A percentile compares a stretch with the other conserved stretches of the same genome.
Evolutionary conservation across 1,140 invertebrate species (phyloP).

Genomic region (Chionoecetes opilio): DNA sequence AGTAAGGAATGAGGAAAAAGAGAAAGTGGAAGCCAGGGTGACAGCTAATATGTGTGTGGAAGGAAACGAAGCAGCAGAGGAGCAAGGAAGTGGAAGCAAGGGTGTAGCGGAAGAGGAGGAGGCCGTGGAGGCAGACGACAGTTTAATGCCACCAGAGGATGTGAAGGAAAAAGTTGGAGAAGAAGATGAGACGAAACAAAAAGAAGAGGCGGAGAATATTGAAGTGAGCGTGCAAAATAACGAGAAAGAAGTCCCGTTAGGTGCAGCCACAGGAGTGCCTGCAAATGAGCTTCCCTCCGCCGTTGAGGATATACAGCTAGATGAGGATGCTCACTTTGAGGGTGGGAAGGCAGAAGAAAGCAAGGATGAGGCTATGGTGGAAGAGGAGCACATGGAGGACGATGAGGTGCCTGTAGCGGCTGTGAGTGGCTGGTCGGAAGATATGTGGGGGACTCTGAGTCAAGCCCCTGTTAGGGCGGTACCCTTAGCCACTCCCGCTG

Average conservation of each 20-base stretch:
- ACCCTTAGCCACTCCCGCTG: not conserved
- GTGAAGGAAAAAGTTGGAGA: not conserved
- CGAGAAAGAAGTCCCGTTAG: no score
- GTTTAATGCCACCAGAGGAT: not conserved
- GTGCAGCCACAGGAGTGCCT: not conserved
- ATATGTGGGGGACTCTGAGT: not conserved
- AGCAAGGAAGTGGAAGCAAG: no score
- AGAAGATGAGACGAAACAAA: not conserved
- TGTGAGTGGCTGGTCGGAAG: not conserved
- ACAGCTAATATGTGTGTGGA: not conserved
- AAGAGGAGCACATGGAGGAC: conserved; percentile 40
- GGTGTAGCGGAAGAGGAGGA: not conserved
- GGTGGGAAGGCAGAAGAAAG: not conserved
- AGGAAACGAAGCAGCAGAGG: not conserved
- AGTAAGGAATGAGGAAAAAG: not conserved
- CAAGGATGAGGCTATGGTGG: conserved; percentile 31
- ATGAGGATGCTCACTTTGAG: not conserved
- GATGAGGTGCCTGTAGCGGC: not conserved
- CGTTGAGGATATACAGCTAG: not conserved
- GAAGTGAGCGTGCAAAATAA: not conserved
- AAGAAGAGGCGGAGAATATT: not conserved
- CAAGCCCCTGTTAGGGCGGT: not conserved
- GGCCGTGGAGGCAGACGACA: not conserved
- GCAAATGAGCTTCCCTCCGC: not conserved
- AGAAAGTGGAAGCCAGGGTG: not conserved